Base-by-base conservation (phyloP, 2,797 vertebrate species). In the Muscicapa striata region DNA sequence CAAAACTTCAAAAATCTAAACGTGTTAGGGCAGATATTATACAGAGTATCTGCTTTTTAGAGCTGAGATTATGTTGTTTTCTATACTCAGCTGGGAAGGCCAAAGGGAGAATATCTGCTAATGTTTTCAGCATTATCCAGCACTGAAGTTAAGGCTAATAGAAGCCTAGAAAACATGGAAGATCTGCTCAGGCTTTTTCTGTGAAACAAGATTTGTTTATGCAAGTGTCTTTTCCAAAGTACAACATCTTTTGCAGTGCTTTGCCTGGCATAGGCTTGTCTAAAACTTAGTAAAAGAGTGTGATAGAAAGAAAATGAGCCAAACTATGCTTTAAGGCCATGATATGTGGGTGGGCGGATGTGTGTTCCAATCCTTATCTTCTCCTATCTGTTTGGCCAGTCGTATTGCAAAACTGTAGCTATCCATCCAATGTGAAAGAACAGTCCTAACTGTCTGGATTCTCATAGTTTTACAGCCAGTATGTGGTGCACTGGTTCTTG, bases 361-460 rank as follows among this genome's bases (percentile, higher is more conserved):
- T 46, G 19, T 61, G 6, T 15, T 45, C 32, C 23, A 32, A 0
- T 21, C 54, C 32, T 67, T 84, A 36, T 73, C 61, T 89, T 86
- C n/a, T 86, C 6, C 0, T 70, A 10, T 51, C 66, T 70, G 20
- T 90, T 87, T 84, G 40, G 18, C n/a, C 23, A 66, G 54, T 93
- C 30, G 9, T 90, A 43, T 6, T 87, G 75, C 49, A 85, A 89
- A 95, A 77, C 43, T 87, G 67, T 84, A 57, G 49, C 80, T 67
- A 45, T 19, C 26, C 18, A 30, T 51, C 6, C 0, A 0, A 32
- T 57, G n/a, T 74, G 86, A 22, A 82, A 90, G 30, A 52, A 54
- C 34, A 70, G 46, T 34, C 15, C 20, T 70, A 74, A 69, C 75
- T 85, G 40, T 61, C 76, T 82, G 87, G 34, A 63, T 76, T 93